Percentiles rank a stretch among this genome's conserved stretches.
Conservation (phyloP, 2,113 vertebrate species). For the Herpetotheres cachinnans region DNA sequence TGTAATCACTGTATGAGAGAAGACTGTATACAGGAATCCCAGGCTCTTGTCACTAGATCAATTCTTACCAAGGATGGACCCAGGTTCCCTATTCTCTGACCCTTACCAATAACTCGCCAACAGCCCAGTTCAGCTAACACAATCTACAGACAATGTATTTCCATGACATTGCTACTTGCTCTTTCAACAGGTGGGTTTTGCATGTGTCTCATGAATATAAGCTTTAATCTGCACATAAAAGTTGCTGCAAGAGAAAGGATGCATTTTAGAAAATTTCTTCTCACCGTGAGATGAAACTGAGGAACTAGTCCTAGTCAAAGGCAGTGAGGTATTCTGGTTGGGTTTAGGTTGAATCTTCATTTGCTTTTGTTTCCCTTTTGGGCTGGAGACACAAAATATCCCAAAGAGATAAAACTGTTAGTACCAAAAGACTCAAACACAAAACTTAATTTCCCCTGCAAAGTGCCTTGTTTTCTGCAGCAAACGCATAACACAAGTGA, state of each 20-base stretch:
- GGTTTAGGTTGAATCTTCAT: slow-evolving; percentile 82
- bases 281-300: slow-evolving; percentile 85
- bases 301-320: slow-evolving; percentile 80
- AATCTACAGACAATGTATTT: neutral
- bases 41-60: neutral
- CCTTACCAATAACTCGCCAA: neutral
- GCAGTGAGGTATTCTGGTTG: slow-evolving; percentile 81
- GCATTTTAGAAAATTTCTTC: neutral
- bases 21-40: neutral
- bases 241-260: neutral
- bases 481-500: neutral
- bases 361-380: slow-evolving; percentile 90
- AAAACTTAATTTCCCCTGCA: neutral
- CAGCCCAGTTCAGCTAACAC: neutral
- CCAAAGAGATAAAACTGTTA: neutral
- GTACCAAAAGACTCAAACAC: neutral
- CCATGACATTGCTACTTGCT: neutral
- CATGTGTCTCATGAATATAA: neutral
- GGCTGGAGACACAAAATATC: slow-evolving; percentile 72
- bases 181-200: neutral
- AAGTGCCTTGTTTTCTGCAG: neutral
- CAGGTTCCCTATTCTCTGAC: neutral
- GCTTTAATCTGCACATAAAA: neutral
- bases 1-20: neutral
- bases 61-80: neutral